Evolutionary conservation across 2,797 vertebrate species (phyloP).

Genomic region (Enteromius thamalakanensis): DNA sequence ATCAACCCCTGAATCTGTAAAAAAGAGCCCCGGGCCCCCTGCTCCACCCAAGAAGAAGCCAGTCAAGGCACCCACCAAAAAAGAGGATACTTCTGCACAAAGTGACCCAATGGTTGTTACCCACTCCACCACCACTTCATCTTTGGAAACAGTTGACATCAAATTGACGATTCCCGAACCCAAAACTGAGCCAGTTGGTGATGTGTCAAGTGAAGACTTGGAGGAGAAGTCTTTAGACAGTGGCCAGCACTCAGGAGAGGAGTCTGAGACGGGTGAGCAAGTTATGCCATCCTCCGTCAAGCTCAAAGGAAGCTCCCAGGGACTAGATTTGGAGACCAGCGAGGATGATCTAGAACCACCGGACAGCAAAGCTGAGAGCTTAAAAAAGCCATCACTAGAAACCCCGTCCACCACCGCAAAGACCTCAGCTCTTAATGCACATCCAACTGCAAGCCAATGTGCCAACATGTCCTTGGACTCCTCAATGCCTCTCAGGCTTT

Average conservation of each 20-base stretch:
- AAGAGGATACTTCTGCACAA: conserved; percentile 14
- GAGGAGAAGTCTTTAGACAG: conserved; percentile 84
- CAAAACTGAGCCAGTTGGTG: conserved; percentile 34
- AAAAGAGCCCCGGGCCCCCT: conserved; percentile 57
- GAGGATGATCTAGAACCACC: conserved; percentile 59
- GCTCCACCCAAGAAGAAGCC: conserved; percentile 62
- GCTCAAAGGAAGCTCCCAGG: conserved; percentile 66
- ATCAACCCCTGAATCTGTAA: conserved; percentile 53
- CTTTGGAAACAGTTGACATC: conserved; percentile 20
- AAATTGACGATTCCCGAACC: conserved; percentile 22
- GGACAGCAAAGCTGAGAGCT: conserved; percentile 40
- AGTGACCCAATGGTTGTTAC: background rate
- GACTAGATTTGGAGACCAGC: conserved; percentile 64
- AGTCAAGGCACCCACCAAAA: conserved; percentile 43
- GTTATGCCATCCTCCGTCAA: conserved; percentile 65
- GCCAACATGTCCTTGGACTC: conserved; percentile 50
- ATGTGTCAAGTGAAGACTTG: conserved; percentile 58
- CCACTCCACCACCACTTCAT: background rate
- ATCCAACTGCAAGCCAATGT: background rate
- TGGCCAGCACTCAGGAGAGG: conserved; percentile 74
- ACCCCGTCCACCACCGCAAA: conserved; percentile 23
- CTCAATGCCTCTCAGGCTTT: conserved; percentile 61
- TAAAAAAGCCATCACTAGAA: conserved; percentile 17
- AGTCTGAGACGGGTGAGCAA: conserved; percentile 66
- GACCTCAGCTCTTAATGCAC: background rate